Conservation (phyloP, 2,888 invertebrate species). For the Cephus pulcher region DNA sequence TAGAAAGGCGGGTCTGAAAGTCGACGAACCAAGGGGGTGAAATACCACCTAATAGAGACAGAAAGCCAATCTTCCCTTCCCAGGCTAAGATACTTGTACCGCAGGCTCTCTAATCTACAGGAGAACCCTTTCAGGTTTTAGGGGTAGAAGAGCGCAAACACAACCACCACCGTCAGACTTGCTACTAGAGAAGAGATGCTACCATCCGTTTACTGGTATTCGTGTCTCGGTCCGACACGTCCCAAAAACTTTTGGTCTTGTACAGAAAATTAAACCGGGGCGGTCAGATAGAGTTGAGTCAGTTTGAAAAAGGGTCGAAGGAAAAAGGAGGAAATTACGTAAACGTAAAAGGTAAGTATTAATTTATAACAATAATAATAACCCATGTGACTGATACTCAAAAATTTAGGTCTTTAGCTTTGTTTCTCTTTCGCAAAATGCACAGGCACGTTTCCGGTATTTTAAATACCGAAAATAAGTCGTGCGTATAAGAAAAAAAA, state of each 20-base stretch:
- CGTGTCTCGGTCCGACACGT: neutral
- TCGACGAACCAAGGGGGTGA: slow-evolving; percentile 11
- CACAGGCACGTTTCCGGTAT: no score
- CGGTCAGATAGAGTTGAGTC: no score
- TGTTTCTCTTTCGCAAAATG: neutral
- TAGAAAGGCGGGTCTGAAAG: slow-evolving; percentile 10
- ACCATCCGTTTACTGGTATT: neutral
- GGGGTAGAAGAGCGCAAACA: slow-evolving; percentile 52
- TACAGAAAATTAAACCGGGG: neutral
- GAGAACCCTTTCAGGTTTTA: slow-evolving; percentile 57
- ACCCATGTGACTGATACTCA: no score
- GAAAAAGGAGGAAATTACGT: no score
- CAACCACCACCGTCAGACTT: slow-evolving; percentile 14
- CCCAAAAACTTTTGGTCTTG: neutral
- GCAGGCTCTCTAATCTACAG: slow-evolving; percentile 53
- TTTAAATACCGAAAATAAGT: neutral
- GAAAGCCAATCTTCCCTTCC: slow-evolving; percentile 49
- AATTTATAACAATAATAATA: no score
- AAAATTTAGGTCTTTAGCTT: neutral
- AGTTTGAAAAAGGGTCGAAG: no score
- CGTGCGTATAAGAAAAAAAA: neutral
- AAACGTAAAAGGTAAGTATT: no score
- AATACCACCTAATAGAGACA: slow-evolving; percentile 38
- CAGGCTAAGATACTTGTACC: slow-evolving; percentile 37
- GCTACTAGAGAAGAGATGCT: neutral